A percentile compares a stretch with the other conserved stretches of the same genome.
Evolutionary conservation across 2,113 vertebrate genomes (phyloP).

Genomic region (Perognathus longimembris): DNA sequence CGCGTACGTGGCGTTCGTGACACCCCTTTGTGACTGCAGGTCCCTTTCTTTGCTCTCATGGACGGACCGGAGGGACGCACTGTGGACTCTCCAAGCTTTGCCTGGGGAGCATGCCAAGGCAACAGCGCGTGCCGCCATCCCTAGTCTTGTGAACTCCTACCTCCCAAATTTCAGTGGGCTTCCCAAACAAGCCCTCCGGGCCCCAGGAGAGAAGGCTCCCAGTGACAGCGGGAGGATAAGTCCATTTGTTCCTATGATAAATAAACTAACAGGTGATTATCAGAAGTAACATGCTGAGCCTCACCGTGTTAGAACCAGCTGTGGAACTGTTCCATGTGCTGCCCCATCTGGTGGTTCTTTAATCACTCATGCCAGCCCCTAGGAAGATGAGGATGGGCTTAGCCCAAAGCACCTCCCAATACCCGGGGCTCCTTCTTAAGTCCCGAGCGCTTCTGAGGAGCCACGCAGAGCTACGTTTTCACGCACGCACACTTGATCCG

Average conservation of each 20-base stretch:
- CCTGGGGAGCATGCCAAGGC: constrained; percentile 46
- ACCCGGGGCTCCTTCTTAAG: neutral
- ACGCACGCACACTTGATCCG: neutral
- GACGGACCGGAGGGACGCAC: constrained; percentile 59
- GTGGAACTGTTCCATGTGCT: neutral
- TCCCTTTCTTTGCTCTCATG: constrained; percentile 20
- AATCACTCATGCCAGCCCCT: neutral
- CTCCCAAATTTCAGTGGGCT: constrained; percentile 49
- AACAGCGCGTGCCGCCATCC: constrained; percentile 61
- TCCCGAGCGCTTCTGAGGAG: neutral
- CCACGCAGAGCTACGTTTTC: neutral
- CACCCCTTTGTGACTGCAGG: neutral
- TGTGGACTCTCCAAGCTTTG: constrained; percentile 28
- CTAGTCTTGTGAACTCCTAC: constrained; percentile 40
- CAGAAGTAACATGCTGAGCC: neutral
- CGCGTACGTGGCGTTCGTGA: constrained; percentile 19
- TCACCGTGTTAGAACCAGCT: neutral
- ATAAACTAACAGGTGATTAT: neutral
- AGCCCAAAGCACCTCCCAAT: too few relatives aligned
- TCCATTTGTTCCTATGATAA: neutral
- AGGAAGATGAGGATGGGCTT: neutral
- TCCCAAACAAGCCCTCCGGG: neutral
- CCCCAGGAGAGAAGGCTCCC: neutral
- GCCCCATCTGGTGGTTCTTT: neutral
- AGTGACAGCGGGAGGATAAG: neutral